Base-by-base conservation (phyloP, 2,888 invertebrate genomes). In the Argynnis bischoffii region DNA sequence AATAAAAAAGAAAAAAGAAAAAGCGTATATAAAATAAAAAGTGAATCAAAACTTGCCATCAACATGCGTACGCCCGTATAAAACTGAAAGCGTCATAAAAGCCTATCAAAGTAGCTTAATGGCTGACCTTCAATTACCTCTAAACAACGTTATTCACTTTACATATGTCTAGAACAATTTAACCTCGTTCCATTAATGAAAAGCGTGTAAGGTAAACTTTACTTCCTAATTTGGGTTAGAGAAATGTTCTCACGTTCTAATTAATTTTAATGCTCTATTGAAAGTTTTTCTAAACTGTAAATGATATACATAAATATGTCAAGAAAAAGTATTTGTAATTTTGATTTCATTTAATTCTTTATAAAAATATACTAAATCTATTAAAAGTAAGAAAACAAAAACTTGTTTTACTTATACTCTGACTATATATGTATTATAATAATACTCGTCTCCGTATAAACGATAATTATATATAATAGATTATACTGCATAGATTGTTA, bases 161-260 rank as follows among this genome's bases (percentile, higher is more conserved):
- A 54, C 16, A 54, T 53, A 57, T 21, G 18, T 41, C 31, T 35
- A 31, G 51, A 18, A 56, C 4, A 54, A 48, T 57, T 67, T 67
- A 63, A 67, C 67, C 67, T 63, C 46, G 35, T 67, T 63, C 18
- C 35, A 6, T 54, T 63, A 47, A 63, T 64, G 63, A 67, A 63
- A 57, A 57, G 16, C 53, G 18, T 53, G 11, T 47, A 53, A 18
- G n/a, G 48, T 55, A 54, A 64, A 13, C n/a, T 48, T 50, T 15
- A 53, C 31, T 47, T n/a, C 21, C 16, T 59, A 54, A 68, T 64
- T 64, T 51, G 18, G 64, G 64, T 68, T 60, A 64, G 55, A 67
- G 14, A 55, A 64, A 64, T 55, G 48, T 55, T 68, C 64, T 50
- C 68, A 68, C 55, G 55, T 64, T 63, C 35, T 48, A 26, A 16